A percentile compares a stretch with the other conserved stretches of the same genome.
These are phyloP conservation scores for Brachylomia viminalis DNA, from an alignment of 2,888 invertebrate genomes.

Conservation along the genomic window DNA sequence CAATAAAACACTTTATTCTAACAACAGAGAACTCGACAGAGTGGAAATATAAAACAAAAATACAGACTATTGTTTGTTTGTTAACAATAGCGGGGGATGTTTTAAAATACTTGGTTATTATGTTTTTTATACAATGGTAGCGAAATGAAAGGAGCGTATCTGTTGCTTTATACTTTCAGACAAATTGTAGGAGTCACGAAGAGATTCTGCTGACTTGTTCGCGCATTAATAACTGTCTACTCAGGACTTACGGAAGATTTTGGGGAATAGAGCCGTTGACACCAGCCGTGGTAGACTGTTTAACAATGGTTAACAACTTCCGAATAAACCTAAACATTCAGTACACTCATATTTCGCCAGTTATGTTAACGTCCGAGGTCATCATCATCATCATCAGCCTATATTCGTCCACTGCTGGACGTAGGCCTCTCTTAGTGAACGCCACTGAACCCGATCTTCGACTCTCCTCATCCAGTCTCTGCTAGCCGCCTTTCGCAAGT, in stretches of 20 bases:
- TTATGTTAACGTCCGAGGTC: too few relatives aligned
- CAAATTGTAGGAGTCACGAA: constrained; percentile 52
- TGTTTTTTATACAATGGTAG: constrained; percentile 56
- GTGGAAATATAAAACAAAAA: constrained; percentile 54
- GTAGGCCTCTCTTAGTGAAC: too few relatives aligned
- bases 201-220: constrained; percentile 33
- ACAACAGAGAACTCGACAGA: constrained; percentile 42
- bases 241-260: constrained; percentile 24
- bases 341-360: too few relatives aligned
- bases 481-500: too few relatives aligned
- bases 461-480: too few relatives aligned
- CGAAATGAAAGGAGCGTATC: constrained; percentile 53
- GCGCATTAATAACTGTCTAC: constrained; percentile 35
- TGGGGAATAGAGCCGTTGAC: constrained; percentile 3
- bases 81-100: constrained; percentile 52
- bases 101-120: constrained; percentile 54
- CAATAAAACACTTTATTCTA: constrained; percentile 62
- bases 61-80: constrained; percentile 50
- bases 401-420: too few relatives aligned
- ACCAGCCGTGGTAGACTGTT: background rate
- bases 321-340: too few relatives aligned
- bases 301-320: too few relatives aligned
- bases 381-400: too few relatives aligned
- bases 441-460: too few relatives aligned
- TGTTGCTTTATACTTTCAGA: constrained; percentile 49